Percentiles rank a stretch among this genome's conserved stretches.
These are phyloP conservation scores for Phocides pigmalion DNA, from an alignment of 1,140 invertebrate species.

Conservation along the genomic window DNA sequence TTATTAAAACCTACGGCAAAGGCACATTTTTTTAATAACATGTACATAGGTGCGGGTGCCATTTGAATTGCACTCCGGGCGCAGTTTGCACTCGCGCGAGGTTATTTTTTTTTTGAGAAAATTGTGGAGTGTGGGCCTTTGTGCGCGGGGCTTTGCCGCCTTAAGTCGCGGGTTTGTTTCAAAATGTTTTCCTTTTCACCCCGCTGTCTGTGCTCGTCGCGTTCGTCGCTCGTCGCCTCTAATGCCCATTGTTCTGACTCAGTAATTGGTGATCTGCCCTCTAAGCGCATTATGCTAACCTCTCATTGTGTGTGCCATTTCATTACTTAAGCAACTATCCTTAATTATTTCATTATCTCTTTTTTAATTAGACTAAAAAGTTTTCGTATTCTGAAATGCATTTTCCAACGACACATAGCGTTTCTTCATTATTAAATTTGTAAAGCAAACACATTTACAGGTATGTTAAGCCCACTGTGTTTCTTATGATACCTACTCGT, in stretches of 20 bases:
- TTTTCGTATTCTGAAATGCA: not conserved
- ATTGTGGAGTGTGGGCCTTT: constrained; percentile 72
- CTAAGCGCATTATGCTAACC: constrained; percentile 32
- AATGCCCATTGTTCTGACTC: constrained; percentile 35
- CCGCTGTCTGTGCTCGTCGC: constrained; percentile 31
- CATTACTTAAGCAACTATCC: constrained; percentile 27
- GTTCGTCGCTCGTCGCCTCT: constrained; percentile 25
- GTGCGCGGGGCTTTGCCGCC: constrained; percentile 61
- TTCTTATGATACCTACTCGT: no score
- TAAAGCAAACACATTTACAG: no score
- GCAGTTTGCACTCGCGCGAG: constrained; percentile 66
- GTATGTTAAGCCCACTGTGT: no score
- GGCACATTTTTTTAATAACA: constrained; percentile 83
- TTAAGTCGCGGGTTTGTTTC: constrained; percentile 59
- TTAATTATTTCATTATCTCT: constrained; percentile 26
- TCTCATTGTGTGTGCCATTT: constrained; percentile 29
- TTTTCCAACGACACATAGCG: not conserved
- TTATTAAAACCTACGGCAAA: constrained; percentile 80
- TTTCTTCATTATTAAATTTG: not conserved
- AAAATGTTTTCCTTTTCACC: constrained; percentile 51
- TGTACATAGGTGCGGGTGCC: constrained; percentile 80
- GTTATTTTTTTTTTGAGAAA: constrained; percentile 75
- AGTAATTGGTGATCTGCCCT: constrained; percentile 32
- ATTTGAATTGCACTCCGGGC: constrained; percentile 79
- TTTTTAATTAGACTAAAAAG: constrained; percentile 23